Conservation (phyloP, 92 coral and sea anemone genomes). For the Hydrozoanthus gracilis region DNA sequence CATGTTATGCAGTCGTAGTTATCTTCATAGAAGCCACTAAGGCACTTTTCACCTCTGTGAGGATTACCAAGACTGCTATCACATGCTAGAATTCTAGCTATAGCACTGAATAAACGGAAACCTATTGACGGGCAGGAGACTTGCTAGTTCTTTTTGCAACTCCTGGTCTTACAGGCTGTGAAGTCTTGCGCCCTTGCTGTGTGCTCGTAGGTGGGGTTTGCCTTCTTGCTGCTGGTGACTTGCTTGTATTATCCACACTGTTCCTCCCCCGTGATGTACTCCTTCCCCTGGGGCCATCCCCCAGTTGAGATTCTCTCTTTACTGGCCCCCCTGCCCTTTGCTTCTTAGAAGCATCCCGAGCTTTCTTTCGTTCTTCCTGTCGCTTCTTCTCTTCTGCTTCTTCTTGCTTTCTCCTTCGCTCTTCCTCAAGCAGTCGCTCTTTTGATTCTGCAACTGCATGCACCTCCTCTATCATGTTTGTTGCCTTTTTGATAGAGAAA, state of each 20-base stretch:
- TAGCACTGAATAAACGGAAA: not conserved
- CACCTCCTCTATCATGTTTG: slow-evolving; percentile 99
- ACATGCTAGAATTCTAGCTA: not conserved
- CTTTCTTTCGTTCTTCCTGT: slow-evolving; percentile 85
- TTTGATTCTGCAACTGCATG: slow-evolving; percentile 96
- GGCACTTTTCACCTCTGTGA: not conserved
- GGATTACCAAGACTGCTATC: not conserved
- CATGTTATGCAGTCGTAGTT: no score
- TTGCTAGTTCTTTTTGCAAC: slow-evolving; percentile 78
- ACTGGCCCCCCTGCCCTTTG: slow-evolving; percentile 55
- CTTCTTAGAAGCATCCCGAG: slow-evolving; percentile 68
- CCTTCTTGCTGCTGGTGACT: slow-evolving; percentile 66
- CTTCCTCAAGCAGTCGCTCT: slow-evolving; percentile 89
- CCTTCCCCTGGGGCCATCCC: slow-evolving; percentile 70
- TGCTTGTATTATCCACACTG: slow-evolving; percentile 62
- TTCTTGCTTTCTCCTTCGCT: slow-evolving; percentile 73
- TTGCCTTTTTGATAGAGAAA: slow-evolving; percentile 60
- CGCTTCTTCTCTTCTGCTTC: slow-evolving; percentile 92
- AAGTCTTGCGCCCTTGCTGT: slow-evolving; percentile 12
- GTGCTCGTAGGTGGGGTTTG: slow-evolving; percentile 14
- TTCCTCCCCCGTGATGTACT: slow-evolving; percentile 82
- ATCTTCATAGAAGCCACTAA: no score
- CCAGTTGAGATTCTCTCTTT: slow-evolving; percentile 73
- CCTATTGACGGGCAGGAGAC: slow-evolving; percentile 63
- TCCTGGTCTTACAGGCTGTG: slow-evolving; percentile 71